These are phyloP conservation scores for Acleris laterana DNA, from an alignment of 2,888 invertebrate genomes.

Conservation along the genomic window DNA sequence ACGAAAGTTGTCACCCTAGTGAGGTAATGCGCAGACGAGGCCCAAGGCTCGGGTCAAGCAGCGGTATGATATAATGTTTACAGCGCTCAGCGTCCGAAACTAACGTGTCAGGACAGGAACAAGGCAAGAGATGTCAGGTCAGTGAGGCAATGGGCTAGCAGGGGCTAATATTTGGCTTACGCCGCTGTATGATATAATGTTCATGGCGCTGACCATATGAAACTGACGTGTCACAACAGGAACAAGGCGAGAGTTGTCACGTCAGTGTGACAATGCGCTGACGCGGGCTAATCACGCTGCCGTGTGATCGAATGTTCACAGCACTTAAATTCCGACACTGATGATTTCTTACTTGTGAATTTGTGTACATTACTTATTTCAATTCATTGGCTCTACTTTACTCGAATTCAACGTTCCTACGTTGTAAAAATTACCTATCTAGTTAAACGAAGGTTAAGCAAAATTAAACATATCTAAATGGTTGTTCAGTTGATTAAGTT, in stretches of 20 bases:
- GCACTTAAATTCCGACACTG: neutral
- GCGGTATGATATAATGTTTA: neutral
- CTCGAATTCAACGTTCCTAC: too few relatives aligned
- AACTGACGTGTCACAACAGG: neutral
- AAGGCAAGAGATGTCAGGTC: slow-evolving; percentile 59
- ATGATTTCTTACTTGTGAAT: too few relatives aligned
- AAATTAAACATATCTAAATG: too few relatives aligned
- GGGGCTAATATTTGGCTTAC: too few relatives aligned
- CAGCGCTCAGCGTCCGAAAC: neutral
- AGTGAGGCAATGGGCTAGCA: slow-evolving; percentile 33
- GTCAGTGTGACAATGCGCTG: slow-evolving; percentile 37
- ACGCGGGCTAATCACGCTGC: slow-evolving; percentile 42
- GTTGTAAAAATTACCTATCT: too few relatives aligned
- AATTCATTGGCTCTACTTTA: too few relatives aligned
- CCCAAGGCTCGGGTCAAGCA: slow-evolving; percentile 50
- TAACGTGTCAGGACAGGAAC: slow-evolving; percentile 38
- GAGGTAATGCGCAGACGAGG: slow-evolving; percentile 25
- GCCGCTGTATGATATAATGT: neutral
- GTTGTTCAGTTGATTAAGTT: too few relatives aligned
- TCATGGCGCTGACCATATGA: neutral
- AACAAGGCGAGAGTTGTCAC: slow-evolving; percentile 61
- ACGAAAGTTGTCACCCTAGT: slow-evolving; percentile 54
- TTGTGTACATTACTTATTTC: too few relatives aligned
- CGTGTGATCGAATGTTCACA: neutral
- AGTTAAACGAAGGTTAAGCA: too few relatives aligned